Percentiles rank a stretch among this genome's conserved stretches.
Evolutionary conservation across 2,888 invertebrate genomes (phyloP).

Genomic region (Synanthedon myopaeformis): DNA sequence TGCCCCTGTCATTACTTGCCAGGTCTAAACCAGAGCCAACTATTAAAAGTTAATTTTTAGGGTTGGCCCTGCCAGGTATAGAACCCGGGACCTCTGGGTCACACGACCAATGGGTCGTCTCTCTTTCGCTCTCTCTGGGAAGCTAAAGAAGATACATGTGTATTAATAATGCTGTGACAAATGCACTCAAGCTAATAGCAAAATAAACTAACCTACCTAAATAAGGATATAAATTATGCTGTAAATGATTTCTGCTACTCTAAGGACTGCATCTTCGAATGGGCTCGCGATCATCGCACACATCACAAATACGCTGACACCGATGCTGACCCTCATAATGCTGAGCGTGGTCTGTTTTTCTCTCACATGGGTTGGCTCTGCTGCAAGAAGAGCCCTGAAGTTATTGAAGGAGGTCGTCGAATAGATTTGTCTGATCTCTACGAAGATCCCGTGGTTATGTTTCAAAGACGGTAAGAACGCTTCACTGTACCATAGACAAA

Average conservation of each 20-base stretch:
- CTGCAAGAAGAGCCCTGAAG: constrained; percentile 88
- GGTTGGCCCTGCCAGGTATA: too few relatives aligned
- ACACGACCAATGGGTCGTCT: too few relatives aligned
- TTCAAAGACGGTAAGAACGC: constrained; percentile 81
- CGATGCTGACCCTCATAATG: constrained; percentile 91
- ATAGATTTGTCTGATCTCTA: constrained; percentile 87
- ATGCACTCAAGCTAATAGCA: too few relatives aligned
- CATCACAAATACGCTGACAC: constrained; percentile 93
- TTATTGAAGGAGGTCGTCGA: constrained; percentile 81
- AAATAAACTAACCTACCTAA: neutral
- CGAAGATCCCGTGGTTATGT: constrained; percentile 85
- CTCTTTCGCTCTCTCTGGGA: too few relatives aligned
- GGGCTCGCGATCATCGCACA: constrained; percentile 80
- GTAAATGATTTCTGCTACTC: neutral
- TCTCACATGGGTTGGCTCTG: constrained; percentile 95
- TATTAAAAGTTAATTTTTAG: too few relatives aligned
- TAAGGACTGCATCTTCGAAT: constrained; percentile 75
- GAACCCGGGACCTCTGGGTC: too few relatives aligned
- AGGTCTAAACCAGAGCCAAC: too few relatives aligned
- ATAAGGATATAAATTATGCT: too few relatives aligned
- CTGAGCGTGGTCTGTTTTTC: constrained; percentile 91
- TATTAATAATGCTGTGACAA: too few relatives aligned
- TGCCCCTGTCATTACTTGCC: too few relatives aligned
- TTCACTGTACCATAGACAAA: too few relatives aligned
- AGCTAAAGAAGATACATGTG: too few relatives aligned